Percentiles rank a stretch among this genome's conserved stretches.
Conservation (phyloP, 2,888 invertebrate genomes). For the Brachynemurus nebulosus region DNA sequence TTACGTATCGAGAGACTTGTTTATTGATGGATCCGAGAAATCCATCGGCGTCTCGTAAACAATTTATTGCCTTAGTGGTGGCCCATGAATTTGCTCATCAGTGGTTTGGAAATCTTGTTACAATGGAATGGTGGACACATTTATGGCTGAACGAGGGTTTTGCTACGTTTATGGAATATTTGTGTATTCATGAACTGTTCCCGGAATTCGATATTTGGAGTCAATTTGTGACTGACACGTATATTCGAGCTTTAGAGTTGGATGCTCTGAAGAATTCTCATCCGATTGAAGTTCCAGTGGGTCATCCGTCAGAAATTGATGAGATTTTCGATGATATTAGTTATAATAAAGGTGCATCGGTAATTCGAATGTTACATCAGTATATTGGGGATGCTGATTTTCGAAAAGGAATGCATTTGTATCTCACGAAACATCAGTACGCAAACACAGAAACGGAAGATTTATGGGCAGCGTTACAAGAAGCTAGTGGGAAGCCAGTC, state of each 20-base stretch:
- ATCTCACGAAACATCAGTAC: constrained; percentile 76
- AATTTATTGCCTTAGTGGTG: constrained; percentile 77
- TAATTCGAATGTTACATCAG: constrained; percentile 86
- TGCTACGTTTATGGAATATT: constrained; percentile 89
- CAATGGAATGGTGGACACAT: constrained; percentile 98
- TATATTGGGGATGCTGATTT: constrained; percentile 90
- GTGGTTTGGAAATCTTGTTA: constrained; percentile 97
- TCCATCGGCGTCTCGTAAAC: constrained; percentile 70
- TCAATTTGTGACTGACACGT: constrained; percentile 84
- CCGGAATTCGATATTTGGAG: constrained; percentile 97
- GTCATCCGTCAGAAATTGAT: constrained; percentile 88
- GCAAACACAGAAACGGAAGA: constrained; percentile 88
- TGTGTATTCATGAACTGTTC: constrained; percentile 83
- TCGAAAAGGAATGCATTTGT: constrained; percentile 81
- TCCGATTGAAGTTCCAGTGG: constrained; percentile 91
- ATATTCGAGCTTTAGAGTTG: constrained; percentile 70
- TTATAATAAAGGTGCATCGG: constrained; percentile 88
- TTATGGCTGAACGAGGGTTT: constrained; percentile 94
- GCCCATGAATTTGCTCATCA: constrained; percentile 93
- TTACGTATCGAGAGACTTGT: constrained; percentile 86
- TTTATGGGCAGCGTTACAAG: constrained; percentile 79
- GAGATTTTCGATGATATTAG: constrained; percentile 97
- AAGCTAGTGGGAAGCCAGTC: constrained; percentile 81
- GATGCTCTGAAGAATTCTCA: constrained; percentile 87
- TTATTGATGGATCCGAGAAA: constrained; percentile 81